phyloP scores from a whole-genome alignment of 2,113 vertebrate species.

The Trochalopteron elliotii region DNA sequence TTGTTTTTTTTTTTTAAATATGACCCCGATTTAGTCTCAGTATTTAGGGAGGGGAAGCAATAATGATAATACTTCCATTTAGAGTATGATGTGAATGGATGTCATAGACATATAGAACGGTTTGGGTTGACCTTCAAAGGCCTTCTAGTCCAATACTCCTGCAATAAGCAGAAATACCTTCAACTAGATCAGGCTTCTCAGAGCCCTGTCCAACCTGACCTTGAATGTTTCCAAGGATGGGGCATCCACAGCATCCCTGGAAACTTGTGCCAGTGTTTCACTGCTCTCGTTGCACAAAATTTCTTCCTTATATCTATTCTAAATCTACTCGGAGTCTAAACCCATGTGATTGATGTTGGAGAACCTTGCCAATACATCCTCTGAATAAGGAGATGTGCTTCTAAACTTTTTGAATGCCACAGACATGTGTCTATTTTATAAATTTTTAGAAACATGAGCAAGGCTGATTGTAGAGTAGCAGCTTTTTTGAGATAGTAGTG shows the following conservation, averaged over 20 bases:
- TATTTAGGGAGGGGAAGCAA: not conserved
- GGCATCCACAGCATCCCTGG: not conserved
- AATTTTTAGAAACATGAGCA: not conserved
- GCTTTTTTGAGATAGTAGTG: not conserved
- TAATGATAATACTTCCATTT: not conserved
- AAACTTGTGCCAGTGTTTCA: not conserved
- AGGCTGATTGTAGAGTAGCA: not conserved
- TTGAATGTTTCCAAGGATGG: not conserved
- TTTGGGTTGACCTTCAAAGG: not conserved
- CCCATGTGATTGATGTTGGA: not conserved
- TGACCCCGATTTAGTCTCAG: not conserved
- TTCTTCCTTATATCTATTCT: not conserved
- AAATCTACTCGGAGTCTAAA: not conserved
- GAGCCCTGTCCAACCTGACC: not conserved
- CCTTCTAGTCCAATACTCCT: not conserved
- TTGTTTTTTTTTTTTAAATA: no score
- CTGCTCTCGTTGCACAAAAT: not conserved
- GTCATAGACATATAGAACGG: rapidly evolving
- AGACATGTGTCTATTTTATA: not conserved
- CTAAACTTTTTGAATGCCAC: not conserved
- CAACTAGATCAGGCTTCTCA: not conserved
- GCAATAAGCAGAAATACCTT: not conserved
- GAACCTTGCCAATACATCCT: not conserved
- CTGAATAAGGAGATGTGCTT: not conserved
- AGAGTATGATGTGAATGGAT: not conserved